A percentile compares a stretch with the other conserved stretches of the same genome.
These are phyloP conservation scores for Cosmopolites sordidus DNA, from an alignment of 2,888 invertebrate genomes.

Conservation along the genomic window DNA sequence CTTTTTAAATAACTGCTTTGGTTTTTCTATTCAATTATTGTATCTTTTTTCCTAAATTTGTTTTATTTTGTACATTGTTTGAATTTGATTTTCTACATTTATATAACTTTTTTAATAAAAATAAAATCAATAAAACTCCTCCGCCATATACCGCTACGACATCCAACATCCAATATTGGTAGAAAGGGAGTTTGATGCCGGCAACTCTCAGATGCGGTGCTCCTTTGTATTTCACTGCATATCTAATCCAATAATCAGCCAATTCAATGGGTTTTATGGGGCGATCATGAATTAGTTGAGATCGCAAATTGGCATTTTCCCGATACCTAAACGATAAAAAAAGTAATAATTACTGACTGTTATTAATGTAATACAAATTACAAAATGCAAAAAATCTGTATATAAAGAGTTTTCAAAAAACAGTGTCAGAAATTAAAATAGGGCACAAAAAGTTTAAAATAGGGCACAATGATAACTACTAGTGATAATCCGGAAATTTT, in stretches of 20 bases:
- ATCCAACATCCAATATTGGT: conserved; percentile 36
- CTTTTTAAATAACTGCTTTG: too few species aligned
- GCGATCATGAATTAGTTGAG: conserved; percentile 35
- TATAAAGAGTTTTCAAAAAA: too few species aligned
- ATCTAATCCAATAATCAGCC: conserved; percentile 39
- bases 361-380: too few species aligned
- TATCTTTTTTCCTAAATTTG: too few species aligned
- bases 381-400: too few species aligned
- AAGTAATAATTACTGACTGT: too few species aligned
- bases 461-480: neutral
- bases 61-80: too few species aligned
- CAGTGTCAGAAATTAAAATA: too few species aligned
- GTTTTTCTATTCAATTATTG: too few species aligned
- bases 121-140: conserved; percentile 1
- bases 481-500: too few species aligned
- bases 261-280: conserved; percentile 35
- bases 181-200: conserved; percentile 34
- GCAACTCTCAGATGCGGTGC: conserved; percentile 36
- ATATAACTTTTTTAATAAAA: neutral
- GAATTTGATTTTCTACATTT: neutral
- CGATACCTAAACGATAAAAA: conserved; percentile 31
- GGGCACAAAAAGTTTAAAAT: too few species aligned
- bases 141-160: conserved; percentile 21
- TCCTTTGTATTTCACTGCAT: conserved; percentile 37
- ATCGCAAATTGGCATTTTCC: conserved; percentile 32